Evolutionary conservation across 1,140 invertebrate genomes (phyloP).

Genomic region (Aradophagus sp.): DNA sequence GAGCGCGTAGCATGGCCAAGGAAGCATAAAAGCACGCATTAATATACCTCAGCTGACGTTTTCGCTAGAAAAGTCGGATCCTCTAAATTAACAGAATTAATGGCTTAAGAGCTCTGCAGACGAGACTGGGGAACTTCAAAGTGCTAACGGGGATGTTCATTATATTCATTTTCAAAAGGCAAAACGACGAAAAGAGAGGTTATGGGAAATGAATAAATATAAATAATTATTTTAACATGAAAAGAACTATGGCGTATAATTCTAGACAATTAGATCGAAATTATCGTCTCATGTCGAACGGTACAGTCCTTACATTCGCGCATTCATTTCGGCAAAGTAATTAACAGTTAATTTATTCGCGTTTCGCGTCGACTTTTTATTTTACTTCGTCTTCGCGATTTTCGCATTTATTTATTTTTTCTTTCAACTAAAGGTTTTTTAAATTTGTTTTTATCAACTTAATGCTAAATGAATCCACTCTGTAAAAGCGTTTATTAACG

Average conservation of each 20-base stretch:
- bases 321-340: constrained; percentile 16
- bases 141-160: constrained; percentile 55
- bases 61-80: constrained; percentile 58
- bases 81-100: constrained; percentile 69
- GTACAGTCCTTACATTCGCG: constrained; percentile 10
- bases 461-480: too few relatives aligned
- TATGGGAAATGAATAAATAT: constrained; percentile 52
- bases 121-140: constrained; percentile 55
- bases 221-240: constrained; percentile 40
- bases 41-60: constrained; percentile 55
- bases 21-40: constrained; percentile 56
- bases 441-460: too few relatives aligned
- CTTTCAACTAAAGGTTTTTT: too few relatives aligned
- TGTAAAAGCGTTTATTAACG: too few relatives aligned
- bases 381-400: constrained; percentile 11
- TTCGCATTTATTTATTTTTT: too few relatives aligned
- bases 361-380: constrained; percentile 11
- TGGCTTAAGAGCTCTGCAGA: constrained; percentile 61
- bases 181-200: constrained; percentile 33
- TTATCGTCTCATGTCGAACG: constrained; percentile 6
- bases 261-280: constrained; percentile 25
- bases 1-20: constrained; percentile 39
- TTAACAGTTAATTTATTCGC: constrained; percentile 37
- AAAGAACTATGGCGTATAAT: constrained; percentile 24
- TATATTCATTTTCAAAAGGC: constrained; percentile 51